Conservation (phyloP, 1,140 invertebrate species). For the Lepidotrigona ventralis region DNA sequence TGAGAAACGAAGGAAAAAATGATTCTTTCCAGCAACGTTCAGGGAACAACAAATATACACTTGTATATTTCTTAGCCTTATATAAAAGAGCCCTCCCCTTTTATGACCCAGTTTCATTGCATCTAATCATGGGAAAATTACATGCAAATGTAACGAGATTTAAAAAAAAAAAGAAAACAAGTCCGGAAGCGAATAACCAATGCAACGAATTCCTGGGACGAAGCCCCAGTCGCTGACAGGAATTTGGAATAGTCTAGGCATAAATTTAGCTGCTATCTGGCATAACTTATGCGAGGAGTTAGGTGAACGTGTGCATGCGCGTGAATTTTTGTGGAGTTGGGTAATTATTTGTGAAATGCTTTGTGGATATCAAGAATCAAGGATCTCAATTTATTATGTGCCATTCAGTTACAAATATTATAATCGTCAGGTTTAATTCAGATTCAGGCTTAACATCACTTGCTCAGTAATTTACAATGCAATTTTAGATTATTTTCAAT, state of each 20-base stretch:
- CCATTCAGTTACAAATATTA: too few species aligned
- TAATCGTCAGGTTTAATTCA: too few species aligned
- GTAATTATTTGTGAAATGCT: too few species aligned
- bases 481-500: too few species aligned
- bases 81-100: conserved; percentile 7
- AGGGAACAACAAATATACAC: background rate
- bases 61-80: background rate
- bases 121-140: conserved; percentile 50
- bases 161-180: background rate
- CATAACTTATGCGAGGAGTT: background rate
- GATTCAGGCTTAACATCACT: too few species aligned
- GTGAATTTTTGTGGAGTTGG: too few species aligned
- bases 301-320: background rate
- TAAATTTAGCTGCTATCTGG: conserved; percentile 3
- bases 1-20: background rate
- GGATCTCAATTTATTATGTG: too few species aligned
- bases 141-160: conserved; percentile 18
- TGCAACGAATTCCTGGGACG: background rate
- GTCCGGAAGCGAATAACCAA: conserved; percentile 10
- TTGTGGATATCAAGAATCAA: too few species aligned
- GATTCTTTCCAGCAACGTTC: conserved; percentile 13
- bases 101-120: conserved; percentile 36
- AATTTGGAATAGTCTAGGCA: conserved; percentile 1
- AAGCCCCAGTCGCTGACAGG: background rate
- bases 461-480: too few species aligned